phyloP scores from a whole-genome alignment of 2,797 vertebrate species.

The Sebastes aleutianus region DNA sequence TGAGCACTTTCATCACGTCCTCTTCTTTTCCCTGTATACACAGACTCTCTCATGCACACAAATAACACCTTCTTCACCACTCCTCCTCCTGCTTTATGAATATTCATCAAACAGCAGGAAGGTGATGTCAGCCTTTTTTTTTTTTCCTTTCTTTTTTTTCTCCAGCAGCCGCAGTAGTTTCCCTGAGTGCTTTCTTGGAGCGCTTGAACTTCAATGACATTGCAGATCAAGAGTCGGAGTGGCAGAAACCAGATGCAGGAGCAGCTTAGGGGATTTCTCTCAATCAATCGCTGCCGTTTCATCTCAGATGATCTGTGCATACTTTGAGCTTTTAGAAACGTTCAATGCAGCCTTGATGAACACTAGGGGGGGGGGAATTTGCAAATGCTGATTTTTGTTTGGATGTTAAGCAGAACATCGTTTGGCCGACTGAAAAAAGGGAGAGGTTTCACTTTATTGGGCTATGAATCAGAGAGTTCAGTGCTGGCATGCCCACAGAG shows the following conservation, averaged over 20 bases:
- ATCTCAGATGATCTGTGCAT: constrained; percentile 45
- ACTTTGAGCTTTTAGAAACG: constrained; percentile 27
- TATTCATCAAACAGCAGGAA: constrained; percentile 49
- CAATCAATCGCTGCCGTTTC: constrained; percentile 50
- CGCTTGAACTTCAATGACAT: constrained; percentile 45
- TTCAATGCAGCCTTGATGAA: constrained; percentile 41
- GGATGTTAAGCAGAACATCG: constrained; percentile 18
- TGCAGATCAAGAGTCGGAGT: constrained; percentile 54
- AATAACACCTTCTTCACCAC: constrained; percentile 2
- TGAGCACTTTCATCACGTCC: constrained; percentile 29
- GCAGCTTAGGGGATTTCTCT: constrained; percentile 49
- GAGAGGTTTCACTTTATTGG: constrained; percentile 23
- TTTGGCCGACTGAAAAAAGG: constrained; percentile 10
- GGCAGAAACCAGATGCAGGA: constrained; percentile 53
- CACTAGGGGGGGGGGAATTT: neutral
- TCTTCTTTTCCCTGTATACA: neutral
- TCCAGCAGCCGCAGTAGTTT: constrained; percentile 38
- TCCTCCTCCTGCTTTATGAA: constrained; percentile 38
- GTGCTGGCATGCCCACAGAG: neutral
- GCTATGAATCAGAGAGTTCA: constrained; percentile 35
- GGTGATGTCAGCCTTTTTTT: constrained; percentile 51
- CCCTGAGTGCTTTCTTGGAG: constrained; percentile 61
- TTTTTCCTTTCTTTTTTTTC: neutral
- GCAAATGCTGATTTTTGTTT: constrained; percentile 39
- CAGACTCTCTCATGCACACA: neutral